Evolutionary conservation across 2,797 vertebrate genomes (phyloP).

Genomic region (Allobates femoralis): DNA sequence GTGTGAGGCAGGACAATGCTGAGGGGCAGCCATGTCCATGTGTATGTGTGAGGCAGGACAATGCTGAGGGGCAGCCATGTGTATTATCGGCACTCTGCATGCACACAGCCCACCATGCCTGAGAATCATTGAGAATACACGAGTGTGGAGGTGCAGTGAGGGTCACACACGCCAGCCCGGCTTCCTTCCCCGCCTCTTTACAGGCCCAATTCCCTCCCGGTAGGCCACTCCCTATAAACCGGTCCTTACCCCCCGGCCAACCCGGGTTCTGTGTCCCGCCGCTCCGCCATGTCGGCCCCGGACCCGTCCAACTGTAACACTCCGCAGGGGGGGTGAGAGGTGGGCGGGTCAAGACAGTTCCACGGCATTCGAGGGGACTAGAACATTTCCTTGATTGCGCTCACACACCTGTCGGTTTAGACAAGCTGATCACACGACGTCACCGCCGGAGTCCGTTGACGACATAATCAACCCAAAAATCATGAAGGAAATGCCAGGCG

Average conservation of each 20-base stretch:
- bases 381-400: neutral
- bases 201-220: neutral
- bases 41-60: too few species aligned
- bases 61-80: too few species aligned
- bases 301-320: conserved; percentile 54
- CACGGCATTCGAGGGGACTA: conserved; percentile 5
- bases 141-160: neutral
- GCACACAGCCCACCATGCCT: neutral
- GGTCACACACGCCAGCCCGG: neutral
- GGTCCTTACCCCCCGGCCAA: conserved; percentile 59
- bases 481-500: neutral
- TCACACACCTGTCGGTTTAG: too few species aligned
- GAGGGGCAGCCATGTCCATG: too few species aligned
- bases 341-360: accelerated
- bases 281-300: conserved; percentile 62
- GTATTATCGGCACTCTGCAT: too few species aligned
- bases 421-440: too few species aligned
- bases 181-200: conserved; percentile 1
- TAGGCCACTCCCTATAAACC: neutral
- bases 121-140: too few species aligned
- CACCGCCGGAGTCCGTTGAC: neutral
- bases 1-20: too few species aligned
- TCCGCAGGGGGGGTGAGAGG: conserved; percentile 59
- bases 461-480: neutral
- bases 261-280: conserved; percentile 60